A percentile compares a stretch with the other conserved stretches of the same genome.
These are phyloP conservation scores for Rhynchotus rufescens DNA, from an alignment of 2,797 vertebrate genomes.

Conservation along the genomic window DNA sequence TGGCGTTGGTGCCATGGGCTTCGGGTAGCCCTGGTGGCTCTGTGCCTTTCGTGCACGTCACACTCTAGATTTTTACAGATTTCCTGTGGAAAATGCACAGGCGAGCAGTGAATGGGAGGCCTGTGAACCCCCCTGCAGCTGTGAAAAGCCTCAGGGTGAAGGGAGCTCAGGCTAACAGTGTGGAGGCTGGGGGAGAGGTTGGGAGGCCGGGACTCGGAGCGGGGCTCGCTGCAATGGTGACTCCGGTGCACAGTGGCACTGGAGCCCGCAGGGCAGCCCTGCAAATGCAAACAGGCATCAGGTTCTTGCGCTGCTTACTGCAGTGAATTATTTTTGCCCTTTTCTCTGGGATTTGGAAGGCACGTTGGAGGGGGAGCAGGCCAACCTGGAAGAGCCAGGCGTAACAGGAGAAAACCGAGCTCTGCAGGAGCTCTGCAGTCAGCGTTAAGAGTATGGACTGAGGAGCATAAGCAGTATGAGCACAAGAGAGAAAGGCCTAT, in stretches of 20 bases:
- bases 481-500: not conserved
- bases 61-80: not conserved
- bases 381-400: not conserved
- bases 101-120: not conserved
- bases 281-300: not conserved
- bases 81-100: not conserved
- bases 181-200: not conserved
- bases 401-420: not conserved
- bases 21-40: fast-evolving
- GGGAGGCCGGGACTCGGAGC: not conserved
- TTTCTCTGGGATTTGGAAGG: not conserved
- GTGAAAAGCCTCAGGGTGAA: not conserved
- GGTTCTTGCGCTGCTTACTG: not conserved
- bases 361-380: not conserved
- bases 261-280: not conserved
- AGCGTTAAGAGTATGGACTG: not conserved
- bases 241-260: no score
- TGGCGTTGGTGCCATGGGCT: fast-evolving
- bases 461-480: not conserved
- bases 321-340: not conserved
- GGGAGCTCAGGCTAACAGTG: not conserved
- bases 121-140: not conserved
- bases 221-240: not conserved
- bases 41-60: not conserved
- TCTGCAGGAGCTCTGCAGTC: not conserved